Evolutionary conservation across 2,888 invertebrate genomes (phyloP), one percentile per base, ranked within the genome.

Genomic region (Dysmachus trigonus): DNA sequence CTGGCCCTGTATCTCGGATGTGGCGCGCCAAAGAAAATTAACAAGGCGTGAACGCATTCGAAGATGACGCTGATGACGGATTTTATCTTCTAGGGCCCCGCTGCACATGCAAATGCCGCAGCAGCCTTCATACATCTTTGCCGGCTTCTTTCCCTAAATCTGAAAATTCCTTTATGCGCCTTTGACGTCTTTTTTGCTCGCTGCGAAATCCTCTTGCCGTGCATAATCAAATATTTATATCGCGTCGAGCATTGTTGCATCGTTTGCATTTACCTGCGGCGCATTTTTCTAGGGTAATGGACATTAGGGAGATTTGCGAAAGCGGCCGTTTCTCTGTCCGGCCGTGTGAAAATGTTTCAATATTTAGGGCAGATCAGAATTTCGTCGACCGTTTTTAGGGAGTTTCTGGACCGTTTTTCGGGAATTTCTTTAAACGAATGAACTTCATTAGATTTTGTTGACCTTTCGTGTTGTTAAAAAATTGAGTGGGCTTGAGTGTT

Each of bases 201-300:
- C 18, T 22, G 35, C 31, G 33, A 79, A 87, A 87, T 87, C 85
- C 82, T 87, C 86, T 87, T 87, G 83, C 87, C 86, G 85, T 87
- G 85, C 82, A 87, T 87, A 87, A 87, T 87, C 87, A 87, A 86
- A 87, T 87, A 86, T 87, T 87, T 87, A 86, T 85, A 86, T 87
- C 79, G 79, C 22, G 83, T 22, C 27, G 38, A 53, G 51, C 84
- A 85, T 86, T 83, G 87, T 74, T 47, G 82, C 72, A 77, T 73
- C 31, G 85, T 86, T 83, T 86, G 87, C 87, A 86, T 86, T 22
- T 41, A 82, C 81, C 62, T 35, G n/a, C n/a, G 62, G 30, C 18
- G 13, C 10, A 7, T 30, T 27, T n/a, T 62, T 62, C 33, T 35
- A 18, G 31, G 33, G 53, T 72, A 83, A 72, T 72, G 72, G 72